These are phyloP conservation scores for Chaenodraco wilsoni DNA, from an alignment of 2,797 vertebrate species.

Conservation along the genomic window DNA sequence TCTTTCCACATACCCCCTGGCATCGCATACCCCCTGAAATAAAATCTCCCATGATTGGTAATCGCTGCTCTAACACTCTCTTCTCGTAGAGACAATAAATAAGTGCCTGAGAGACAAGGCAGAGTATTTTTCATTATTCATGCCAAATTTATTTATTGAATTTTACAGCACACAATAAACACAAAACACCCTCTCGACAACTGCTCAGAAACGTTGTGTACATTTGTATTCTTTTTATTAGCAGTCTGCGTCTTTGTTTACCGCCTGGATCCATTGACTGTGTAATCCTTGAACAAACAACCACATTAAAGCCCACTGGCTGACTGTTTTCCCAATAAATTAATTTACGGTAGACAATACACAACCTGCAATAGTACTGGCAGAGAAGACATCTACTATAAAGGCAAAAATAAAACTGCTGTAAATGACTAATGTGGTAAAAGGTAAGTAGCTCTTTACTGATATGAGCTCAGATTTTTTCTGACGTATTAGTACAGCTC, in stretches of 20 bases:
- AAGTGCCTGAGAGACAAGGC: conserved; percentile 28
- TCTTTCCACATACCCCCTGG: not conserved
- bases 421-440: conserved; percentile 43
- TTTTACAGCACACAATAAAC: conserved; percentile 74
- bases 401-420: conserved; percentile 50
- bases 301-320: conserved; percentile 37
- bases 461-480: conserved; percentile 42
- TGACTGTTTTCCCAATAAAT: conserved; percentile 36
- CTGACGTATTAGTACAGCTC: conserved; percentile 39
- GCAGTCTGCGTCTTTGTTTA: conserved; percentile 13
- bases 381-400: conserved; percentile 56
- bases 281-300: conserved; percentile 36
- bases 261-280: conserved; percentile 5
- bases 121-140: conserved; percentile 60
- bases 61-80: not conserved
- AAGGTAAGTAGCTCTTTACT: conserved; percentile 57
- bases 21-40: not conserved
- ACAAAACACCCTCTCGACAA: conserved; percentile 49
- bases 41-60: not conserved
- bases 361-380: conserved; percentile 48
- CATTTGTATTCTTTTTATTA: conserved; percentile 25
- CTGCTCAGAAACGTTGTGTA: conserved; percentile 53
- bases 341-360: conserved; percentile 59
- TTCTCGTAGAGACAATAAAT: conserved; percentile 30
- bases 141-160: conserved; percentile 81